Conservation (phyloP, 2,113 vertebrate genomes). For the Dryoscopus gambensis region DNA sequence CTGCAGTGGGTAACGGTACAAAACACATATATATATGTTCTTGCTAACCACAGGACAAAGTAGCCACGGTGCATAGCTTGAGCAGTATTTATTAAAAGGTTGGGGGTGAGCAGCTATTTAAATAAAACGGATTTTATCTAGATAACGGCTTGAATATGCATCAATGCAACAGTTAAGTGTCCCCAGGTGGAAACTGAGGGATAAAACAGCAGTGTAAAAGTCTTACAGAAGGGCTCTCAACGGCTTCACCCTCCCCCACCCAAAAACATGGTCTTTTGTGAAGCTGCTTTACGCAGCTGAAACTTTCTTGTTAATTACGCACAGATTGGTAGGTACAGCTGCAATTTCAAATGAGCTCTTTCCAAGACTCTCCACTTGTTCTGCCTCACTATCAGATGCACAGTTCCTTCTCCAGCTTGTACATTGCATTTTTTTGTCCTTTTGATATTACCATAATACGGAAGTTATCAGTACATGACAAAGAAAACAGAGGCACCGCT, state of each 20-base stretch:
- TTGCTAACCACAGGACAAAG: not conserved
- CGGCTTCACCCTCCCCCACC: not conserved
- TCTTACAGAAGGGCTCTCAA: not conserved
- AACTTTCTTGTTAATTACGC: not conserved
- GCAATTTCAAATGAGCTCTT: not conserved
- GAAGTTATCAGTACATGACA: not conserved
- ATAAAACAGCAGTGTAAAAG: not conserved
- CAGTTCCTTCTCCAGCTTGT: not conserved
- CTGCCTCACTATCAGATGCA: not conserved
- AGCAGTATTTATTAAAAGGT: not conserved
- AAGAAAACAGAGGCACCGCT: constrained; percentile 8
- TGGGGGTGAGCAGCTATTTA: not conserved
- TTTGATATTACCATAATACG: not conserved
- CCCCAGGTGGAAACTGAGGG: not conserved
- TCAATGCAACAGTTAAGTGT: not conserved
- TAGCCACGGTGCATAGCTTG: not conserved
- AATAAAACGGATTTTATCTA: not conserved
- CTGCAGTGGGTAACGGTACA: not conserved
- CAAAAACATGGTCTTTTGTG: not conserved
- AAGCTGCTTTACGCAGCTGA: not conserved
- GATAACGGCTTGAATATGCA: not conserved
- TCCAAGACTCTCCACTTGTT: not conserved
- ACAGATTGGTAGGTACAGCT: not conserved
- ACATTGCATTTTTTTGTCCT: not conserved
- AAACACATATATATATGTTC: not conserved